Conservation (phyloP, 2,113 vertebrate genomes). For the Cavia porcellus region DNA sequence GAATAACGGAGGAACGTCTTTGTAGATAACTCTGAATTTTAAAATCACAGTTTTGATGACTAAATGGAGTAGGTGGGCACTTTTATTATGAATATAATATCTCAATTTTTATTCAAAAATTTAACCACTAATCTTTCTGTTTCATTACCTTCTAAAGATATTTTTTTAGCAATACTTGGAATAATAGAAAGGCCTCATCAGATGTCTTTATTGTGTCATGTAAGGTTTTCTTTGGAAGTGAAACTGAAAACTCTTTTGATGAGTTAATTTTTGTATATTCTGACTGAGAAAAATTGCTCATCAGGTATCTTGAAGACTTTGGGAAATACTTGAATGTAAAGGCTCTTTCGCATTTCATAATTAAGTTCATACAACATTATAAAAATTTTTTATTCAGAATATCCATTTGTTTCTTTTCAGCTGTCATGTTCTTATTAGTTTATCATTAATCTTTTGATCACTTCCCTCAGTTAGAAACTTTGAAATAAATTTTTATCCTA, state of each 20-base stretch:
- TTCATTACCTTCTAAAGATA: conserved; percentile 75
- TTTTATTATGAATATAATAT: conserved; percentile 79
- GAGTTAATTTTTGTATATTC: conserved; percentile 66
- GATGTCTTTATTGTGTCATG: conserved; percentile 67
- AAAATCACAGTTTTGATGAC: conserved; percentile 78
- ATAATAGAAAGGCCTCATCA: conserved; percentile 68
- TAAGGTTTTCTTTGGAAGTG: conserved; percentile 73
- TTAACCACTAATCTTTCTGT: conserved; percentile 68
- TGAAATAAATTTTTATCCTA: conserved; percentile 24
- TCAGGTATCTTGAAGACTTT: conserved; percentile 34
- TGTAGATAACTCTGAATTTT: conserved; percentile 73
- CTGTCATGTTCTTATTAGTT: not conserved
- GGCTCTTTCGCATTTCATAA: conserved; percentile 7
- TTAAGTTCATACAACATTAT: conserved; percentile 7
- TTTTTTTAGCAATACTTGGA: conserved; percentile 54
- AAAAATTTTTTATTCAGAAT: not conserved
- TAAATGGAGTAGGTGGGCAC: conserved; percentile 80
- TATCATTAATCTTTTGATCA: not conserved
- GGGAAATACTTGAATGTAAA: conserved; percentile 18
- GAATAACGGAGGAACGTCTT: conserved; percentile 40
- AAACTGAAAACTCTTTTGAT: conserved; percentile 73
- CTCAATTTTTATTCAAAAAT: conserved; percentile 78
- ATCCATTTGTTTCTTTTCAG: conserved; percentile 6
- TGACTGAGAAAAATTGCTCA: conserved; percentile 61
- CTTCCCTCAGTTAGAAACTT: conserved; percentile 44